Conservation (phyloP, 2,888 invertebrate genomes). For the Noctua janthina region DNA sequence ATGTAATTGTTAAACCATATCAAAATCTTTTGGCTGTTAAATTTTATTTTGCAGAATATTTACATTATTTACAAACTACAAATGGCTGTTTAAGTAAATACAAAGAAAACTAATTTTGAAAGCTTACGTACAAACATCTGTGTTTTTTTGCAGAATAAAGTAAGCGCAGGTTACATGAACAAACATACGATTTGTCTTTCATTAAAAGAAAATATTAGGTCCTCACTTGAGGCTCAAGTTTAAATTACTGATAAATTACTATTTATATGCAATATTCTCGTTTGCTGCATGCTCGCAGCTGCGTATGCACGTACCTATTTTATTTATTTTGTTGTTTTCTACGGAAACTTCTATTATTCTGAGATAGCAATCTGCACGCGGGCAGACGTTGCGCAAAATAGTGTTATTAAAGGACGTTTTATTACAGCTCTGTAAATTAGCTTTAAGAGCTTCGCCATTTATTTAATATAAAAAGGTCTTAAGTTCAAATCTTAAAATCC, state of each 20-base stretch:
- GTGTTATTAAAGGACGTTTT: conserved; percentile 36
- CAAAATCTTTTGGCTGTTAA: background rate
- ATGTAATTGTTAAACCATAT: conserved; percentile 1
- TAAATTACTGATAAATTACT: conserved; percentile 54
- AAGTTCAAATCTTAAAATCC: conserved; percentile 2
- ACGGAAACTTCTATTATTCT: conserved; percentile 50
- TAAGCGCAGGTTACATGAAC: conserved; percentile 22
- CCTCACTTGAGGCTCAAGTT: conserved; percentile 40
- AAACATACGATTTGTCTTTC: conserved; percentile 32
- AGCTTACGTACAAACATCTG: background rate
- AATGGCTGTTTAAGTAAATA: background rate
- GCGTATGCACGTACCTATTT: conserved; percentile 37
- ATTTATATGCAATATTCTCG: conserved; percentile 50
- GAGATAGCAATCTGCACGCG: conserved; percentile 25
- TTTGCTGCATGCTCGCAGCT: conserved; percentile 32
- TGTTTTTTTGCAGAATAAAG: conserved; percentile 11
- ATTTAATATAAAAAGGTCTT: conserved; percentile 9
- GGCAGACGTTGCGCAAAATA: conserved; percentile 22
- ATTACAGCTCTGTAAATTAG: conserved; percentile 24
- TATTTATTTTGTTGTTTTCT: conserved; percentile 44
- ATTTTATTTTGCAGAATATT: too few species aligned
- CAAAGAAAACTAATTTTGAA: background rate
- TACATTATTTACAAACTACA: too few species aligned
- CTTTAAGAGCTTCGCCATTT: conserved; percentile 3
- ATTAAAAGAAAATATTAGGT: conserved; percentile 46